Base-by-base conservation (phyloP, 53 echinoderm and acorn worm species). In the Mesocentrotus franciscanus region DNA sequence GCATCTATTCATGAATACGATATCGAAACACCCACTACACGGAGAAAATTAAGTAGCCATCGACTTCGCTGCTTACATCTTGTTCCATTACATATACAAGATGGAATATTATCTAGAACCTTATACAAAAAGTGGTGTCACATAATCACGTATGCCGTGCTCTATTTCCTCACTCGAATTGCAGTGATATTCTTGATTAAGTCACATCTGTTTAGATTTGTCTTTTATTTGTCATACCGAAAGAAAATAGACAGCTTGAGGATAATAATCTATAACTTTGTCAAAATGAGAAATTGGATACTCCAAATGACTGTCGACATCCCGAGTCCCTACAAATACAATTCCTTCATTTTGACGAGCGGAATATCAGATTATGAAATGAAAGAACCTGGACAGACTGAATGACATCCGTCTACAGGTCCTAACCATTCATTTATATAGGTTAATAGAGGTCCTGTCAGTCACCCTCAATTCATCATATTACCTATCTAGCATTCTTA, bases 391-490 rank as follows among this genome's bases (percentile, higher is more conserved):
- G n/a, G 87, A 24, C n/a, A 58, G 58, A 58, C n/a, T 10, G 17
- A 8, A 59, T 87, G 26, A 12, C 87, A 56, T 58, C 87, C 56
- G 59, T 29, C 16, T 57, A 57, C 13, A n/a, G 58, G 87, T 57
- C 26, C 87, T 58, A 58, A 87, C 56, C 58, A 58, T 58, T 87
- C 87, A 57, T 87, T 55, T 87, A 85, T 85, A 58, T 85, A n/a
- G 85, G 85, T 85, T 85, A 85, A 85, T 85, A 87, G 87, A 87
- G 58, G 4, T 58, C 58, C 87, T 58, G 87, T 87, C 87, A 87
- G 49, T 87, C 87, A 87, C 13, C 12, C 87, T 58, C 58, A 29
- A 87, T 87, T 56, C 58, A 87, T 27, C 87, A 57, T 87, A 59
- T 87, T 57, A 58, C 87, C 87, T 11, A 56, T 14, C 13, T 87